Evolutionary conservation across 2,797 vertebrate species (phyloP), one percentile per base, ranked within the genome.

Genomic region (Trachurus trachurus): DNA sequence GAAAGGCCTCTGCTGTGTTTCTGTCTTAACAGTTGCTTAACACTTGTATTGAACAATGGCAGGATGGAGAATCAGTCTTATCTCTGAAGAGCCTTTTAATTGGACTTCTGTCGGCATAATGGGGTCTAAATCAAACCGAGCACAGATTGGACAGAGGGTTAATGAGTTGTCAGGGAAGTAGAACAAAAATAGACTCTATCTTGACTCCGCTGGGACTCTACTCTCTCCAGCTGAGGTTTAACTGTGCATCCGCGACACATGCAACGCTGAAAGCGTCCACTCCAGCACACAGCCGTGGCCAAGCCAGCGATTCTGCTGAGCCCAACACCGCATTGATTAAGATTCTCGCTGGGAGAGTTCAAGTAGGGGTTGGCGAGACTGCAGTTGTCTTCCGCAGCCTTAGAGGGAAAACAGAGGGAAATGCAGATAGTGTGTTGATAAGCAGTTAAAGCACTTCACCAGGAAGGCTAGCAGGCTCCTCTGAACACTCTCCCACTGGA

Each of bases 401-500:
- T 4, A 80, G 68, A 86, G 83, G 87, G 77, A 83, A 82, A 86
- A 86, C 65, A 78, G 74, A 72, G 76, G 67, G 71, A 80, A 76
- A 81, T 78, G 88, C 76, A 84, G 87, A 90, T 82, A 70, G 71
- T 81, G 76, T 84, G 85, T 80, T 74, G 86, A 92, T 85, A 83
- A 84, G 73, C 68, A 79, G 76, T 78, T 61, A 70, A 83, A 83
- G 77, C 60, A 87, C 95, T 78, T 96, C 91, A 99, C 98, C 96
- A 97, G 84, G 78, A 99, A 99, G 9, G 98, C 97, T 61, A 95
- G 73, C 86, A 97, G 67, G 77, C 97, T 99, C 91, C 97, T 95
- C 75, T 95, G 89, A 0, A 96, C 90, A 54, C 96, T 99, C 86
- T 99, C 97, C 98, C 98, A 99, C 89, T 97, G 97, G 94, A 99